Conservation (phyloP, 1,140 invertebrate species). For the Macrotrachela quadricornifera region DNA sequence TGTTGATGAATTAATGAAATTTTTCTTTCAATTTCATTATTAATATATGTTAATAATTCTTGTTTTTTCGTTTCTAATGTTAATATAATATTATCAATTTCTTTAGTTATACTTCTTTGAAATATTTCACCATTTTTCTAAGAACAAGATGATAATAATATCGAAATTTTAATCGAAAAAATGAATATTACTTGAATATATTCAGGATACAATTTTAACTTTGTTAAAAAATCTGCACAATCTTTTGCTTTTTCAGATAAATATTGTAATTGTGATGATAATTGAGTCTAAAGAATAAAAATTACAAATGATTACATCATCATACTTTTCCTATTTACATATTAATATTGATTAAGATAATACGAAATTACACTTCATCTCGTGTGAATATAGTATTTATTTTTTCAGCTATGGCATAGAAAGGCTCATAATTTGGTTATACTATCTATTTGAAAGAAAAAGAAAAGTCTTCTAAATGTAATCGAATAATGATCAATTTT, state of each 20-base stretch:
- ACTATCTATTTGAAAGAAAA: too few species aligned
- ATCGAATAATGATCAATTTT: too few species aligned
- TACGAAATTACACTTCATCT: too few species aligned
- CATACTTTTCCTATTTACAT: too few species aligned
- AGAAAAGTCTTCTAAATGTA: too few species aligned
- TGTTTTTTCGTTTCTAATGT: not conserved
- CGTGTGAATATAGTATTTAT: too few species aligned
- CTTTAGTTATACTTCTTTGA: not conserved
- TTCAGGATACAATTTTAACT: slow-evolving; percentile 77
- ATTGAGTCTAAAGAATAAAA: slow-evolving; percentile 52
- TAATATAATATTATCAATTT: slow-evolving; percentile 2
- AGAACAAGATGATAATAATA: too few species aligned
- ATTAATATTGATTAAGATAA: too few species aligned
- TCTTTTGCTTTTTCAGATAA: slow-evolving; percentile 85
- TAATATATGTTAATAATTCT: not conserved
- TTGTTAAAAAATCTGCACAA: slow-evolving; percentile 87
- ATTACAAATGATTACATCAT: too few species aligned
- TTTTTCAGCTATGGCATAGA: too few species aligned
- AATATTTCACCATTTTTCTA: slow-evolving; percentile 1
- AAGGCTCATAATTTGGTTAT: too few species aligned
- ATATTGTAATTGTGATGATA: slow-evolving; percentile 85
- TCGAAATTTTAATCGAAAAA: too few species aligned
- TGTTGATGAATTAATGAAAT: slow-evolving; percentile 48
- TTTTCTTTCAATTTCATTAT: not conserved
- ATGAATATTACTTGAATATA: slow-evolving; percentile 36